phyloP scores from a whole-genome alignment of 2,113 vertebrate genomes.

The Galbula dea region DNA sequence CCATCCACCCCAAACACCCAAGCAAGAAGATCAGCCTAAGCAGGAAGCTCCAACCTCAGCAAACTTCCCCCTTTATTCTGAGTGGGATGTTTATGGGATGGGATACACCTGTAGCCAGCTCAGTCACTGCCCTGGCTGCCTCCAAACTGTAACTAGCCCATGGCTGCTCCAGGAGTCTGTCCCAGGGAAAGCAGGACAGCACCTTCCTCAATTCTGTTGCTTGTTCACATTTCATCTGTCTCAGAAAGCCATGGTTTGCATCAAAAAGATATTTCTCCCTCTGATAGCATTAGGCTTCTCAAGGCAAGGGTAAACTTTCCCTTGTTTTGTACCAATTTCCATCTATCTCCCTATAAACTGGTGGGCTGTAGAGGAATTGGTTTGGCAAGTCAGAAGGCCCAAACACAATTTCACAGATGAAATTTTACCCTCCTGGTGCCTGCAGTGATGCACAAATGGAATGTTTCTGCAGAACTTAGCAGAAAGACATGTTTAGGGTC shows the following conservation, averaged over 20 bases:
- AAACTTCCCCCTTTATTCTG: too few species aligned
- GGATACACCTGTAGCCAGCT: too few species aligned
- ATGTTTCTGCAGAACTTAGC: background rate
- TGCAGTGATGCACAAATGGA: background rate
- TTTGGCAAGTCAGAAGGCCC: background rate
- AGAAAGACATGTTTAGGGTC: background rate
- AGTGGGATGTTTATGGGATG: too few species aligned
- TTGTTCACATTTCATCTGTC: background rate
- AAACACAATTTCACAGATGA: background rate
- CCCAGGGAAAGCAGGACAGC: too few species aligned
- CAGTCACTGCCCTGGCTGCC: too few species aligned
- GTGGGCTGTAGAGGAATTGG: fast-evolving
- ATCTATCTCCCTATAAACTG: background rate
- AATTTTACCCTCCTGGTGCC: background rate
- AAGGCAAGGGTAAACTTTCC: background rate
- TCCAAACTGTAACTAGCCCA: too few species aligned
- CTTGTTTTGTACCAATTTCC: fast-evolving
- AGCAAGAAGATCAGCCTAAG: too few species aligned
- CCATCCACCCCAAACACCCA: background rate
- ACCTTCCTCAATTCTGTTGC: background rate
- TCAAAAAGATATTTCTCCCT: background rate
- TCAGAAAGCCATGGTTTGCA: background rate
- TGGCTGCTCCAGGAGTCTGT: too few species aligned
- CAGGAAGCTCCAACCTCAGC: too few species aligned
- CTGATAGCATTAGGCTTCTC: background rate